Evolutionary conservation across 2,888 invertebrate genomes (phyloP).

Genomic region (Phaonia tiefii): DNA sequence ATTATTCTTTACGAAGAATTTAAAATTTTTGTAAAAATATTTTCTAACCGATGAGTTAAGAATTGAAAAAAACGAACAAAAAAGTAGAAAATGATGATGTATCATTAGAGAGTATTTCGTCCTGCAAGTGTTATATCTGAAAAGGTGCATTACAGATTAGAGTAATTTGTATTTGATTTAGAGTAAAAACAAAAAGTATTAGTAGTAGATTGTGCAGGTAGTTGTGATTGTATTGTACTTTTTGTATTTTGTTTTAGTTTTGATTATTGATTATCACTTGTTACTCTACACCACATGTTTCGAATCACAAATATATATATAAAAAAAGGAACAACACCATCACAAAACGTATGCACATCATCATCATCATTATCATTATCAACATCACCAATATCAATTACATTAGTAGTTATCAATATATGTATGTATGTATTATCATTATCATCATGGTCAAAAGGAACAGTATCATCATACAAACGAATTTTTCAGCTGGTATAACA

Average conservation of each 20-base stretch:
- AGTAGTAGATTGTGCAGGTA: slow-evolving; percentile 25
- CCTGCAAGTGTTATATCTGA: slow-evolving; percentile 28
- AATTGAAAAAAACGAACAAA: no score
- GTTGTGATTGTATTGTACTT: slow-evolving; percentile 24
- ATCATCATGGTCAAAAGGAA: slow-evolving; percentile 29
- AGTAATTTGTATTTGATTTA: slow-evolving; percentile 6
- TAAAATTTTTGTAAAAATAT: no score
- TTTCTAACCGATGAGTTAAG: background rate
- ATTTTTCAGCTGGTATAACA: slow-evolving; percentile 67
- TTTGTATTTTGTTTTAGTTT: slow-evolving; percentile 2
- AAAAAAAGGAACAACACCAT: slow-evolving; percentile 48
- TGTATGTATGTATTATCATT: background rate
- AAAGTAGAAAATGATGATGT: slow-evolving; percentile 19
- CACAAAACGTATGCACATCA: slow-evolving; percentile 53
- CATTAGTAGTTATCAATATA: background rate
- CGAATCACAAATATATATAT: slow-evolving; percentile 5
- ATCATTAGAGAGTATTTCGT: background rate
- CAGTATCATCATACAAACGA: slow-evolving; percentile 62
- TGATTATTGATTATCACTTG: background rate
- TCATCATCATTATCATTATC: slow-evolving; percentile 31
- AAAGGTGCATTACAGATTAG: slow-evolving; percentile 54
- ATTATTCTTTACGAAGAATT: no score
- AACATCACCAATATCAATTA: slow-evolving; percentile 42
- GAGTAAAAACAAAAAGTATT: slow-evolving; percentile 8
- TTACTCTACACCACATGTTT: slow-evolving; percentile 20